Conservation (phyloP, 2,888 invertebrate genomes). For the Tetanocera ferruginea region DNA sequence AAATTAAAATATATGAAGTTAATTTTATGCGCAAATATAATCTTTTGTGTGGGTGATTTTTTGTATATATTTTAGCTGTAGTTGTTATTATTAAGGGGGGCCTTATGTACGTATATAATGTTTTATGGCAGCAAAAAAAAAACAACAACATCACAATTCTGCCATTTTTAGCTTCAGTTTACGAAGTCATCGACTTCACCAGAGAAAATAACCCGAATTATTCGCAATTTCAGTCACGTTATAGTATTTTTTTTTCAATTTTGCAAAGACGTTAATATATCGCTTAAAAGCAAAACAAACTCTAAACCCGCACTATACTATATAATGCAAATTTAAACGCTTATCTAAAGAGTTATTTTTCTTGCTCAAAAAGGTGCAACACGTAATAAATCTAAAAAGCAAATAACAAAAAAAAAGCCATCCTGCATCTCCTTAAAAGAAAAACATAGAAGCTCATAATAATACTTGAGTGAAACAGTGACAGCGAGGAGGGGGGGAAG, state of each 20-base stretch:
- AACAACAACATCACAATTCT: background rate
- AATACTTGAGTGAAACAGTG: background rate
- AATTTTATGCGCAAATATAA: background rate
- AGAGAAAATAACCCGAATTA: background rate
- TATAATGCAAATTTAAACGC: background rate
- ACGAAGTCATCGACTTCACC: conserved; percentile 6
- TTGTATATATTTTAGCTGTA: background rate
- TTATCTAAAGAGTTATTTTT: too few species aligned
- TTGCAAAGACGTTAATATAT: background rate
- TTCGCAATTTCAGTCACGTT: conserved; percentile 30
- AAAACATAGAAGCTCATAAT: background rate
- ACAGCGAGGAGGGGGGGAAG: background rate
- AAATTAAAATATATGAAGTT: background rate
- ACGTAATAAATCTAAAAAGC: conserved; percentile 35
- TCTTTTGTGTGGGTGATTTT: conserved; percentile 36
- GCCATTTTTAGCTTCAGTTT: background rate
- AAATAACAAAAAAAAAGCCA: background rate
- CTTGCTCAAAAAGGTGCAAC: conserved; percentile 23
- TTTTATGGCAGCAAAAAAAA: background rate
- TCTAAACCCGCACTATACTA: background rate
- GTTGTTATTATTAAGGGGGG: background rate
- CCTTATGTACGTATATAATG: background rate
- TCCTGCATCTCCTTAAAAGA: conserved; percentile 2
- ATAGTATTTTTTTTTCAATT: background rate
- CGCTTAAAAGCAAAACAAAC: background rate